Percentiles rank a stretch among this genome's conserved stretches.
Evolutionary conservation across 2,888 invertebrate species (phyloP).

Genomic region (Leucania comma): DNA sequence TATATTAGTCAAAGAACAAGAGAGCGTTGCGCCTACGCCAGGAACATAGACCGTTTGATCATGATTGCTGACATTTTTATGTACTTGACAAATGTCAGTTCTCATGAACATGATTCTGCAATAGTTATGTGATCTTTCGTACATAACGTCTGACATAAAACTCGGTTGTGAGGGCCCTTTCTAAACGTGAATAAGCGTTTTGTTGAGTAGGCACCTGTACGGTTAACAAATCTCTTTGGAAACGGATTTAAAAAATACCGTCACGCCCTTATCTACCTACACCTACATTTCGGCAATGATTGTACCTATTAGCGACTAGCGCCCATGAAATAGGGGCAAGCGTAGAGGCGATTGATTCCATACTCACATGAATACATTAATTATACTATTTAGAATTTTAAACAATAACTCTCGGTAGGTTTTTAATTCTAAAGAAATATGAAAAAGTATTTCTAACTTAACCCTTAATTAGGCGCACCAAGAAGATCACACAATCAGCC

Average conservation of each 20-base stretch:
- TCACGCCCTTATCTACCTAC: slow-evolving; percentile 7
- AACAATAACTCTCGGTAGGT: background rate
- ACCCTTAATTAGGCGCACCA: too few species aligned
- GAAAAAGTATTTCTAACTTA: too few species aligned
- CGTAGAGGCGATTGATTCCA: slow-evolving; percentile 1
- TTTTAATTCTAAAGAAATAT: too few species aligned
- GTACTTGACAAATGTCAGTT: slow-evolving; percentile 56
- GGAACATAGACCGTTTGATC: slow-evolving; percentile 62
- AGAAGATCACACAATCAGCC: too few species aligned
- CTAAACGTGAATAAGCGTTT: slow-evolving; percentile 42
- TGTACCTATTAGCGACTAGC: background rate
- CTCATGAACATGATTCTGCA: slow-evolving; percentile 44
- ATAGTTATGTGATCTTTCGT: slow-evolving; percentile 42
- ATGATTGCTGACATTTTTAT: slow-evolving; percentile 68
- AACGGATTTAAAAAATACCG: slow-evolving; percentile 16
- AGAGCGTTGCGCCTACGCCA: slow-evolving; percentile 67
- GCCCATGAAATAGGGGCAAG: background rate
- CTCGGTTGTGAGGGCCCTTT: slow-evolving; percentile 40
- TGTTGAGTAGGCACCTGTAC: background rate
- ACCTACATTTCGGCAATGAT: slow-evolving; percentile 17
- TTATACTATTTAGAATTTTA: slow-evolving; percentile 1
- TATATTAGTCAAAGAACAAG: slow-evolving; percentile 46
- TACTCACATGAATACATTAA: slow-evolving; percentile 1
- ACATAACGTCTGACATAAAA: slow-evolving; percentile 31
- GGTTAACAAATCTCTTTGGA: slow-evolving; percentile 20